Conservation (phyloP, 2,888 invertebrate genomes). For the Lepidocyrtinus sp. region DNA sequence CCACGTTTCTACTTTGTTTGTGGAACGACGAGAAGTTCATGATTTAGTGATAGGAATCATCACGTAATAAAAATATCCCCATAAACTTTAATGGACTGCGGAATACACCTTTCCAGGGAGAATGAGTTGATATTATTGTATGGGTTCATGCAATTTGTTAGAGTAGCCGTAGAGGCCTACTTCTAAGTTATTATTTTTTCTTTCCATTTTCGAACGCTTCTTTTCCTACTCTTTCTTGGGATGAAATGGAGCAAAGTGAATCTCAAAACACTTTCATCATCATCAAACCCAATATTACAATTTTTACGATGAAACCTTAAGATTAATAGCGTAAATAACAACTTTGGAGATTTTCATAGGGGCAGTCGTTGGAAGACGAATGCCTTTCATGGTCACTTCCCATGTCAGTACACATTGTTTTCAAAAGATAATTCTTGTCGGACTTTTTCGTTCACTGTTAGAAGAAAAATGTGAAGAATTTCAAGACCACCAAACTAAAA, state of each 20-base stretch:
- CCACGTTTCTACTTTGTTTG: no score
- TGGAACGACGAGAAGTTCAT: not conserved
- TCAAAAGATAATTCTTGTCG: no score
- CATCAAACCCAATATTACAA: slow-evolving; percentile 33
- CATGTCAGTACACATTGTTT: no score
- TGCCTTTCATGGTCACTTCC: no score
- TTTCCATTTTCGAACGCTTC: not conserved
- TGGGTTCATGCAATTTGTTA: slow-evolving; percentile 35
- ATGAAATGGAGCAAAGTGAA: slow-evolving; percentile 21
- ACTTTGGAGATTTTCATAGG: not conserved
- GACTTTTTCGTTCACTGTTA: not conserved
- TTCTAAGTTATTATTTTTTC: slow-evolving; percentile 12
- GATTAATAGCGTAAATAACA: slow-evolving; percentile 16
- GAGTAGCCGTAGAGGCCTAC: not conserved
- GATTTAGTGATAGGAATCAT: slow-evolving; percentile 26
- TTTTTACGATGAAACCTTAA: slow-evolving; percentile 42
- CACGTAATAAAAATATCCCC: slow-evolving; percentile 58
- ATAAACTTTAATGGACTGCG: slow-evolving; percentile 54
- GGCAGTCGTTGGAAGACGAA: not conserved
- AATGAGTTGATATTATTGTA: slow-evolving; percentile 28
- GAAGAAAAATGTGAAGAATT: not conserved
- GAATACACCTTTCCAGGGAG: slow-evolving; percentile 5
- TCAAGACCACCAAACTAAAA: slow-evolving; percentile 1
- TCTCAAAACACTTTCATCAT: slow-evolving; percentile 38
- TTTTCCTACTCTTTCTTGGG: not conserved